Evolutionary conservation across 2,113 vertebrate genomes (phyloP).

Genomic region (Origma solitaria): DNA sequence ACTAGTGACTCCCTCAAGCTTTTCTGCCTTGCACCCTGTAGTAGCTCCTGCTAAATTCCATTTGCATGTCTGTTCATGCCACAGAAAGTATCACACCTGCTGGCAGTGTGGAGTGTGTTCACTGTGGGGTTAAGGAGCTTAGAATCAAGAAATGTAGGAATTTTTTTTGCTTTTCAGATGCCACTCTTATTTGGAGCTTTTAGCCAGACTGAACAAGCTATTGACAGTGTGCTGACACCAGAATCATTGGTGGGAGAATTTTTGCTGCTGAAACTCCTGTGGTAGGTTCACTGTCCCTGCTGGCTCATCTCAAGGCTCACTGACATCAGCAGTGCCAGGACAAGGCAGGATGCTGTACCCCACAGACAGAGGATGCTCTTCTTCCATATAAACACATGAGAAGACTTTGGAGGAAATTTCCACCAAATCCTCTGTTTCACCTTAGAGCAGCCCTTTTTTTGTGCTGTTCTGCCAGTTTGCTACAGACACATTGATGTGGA

Average conservation of each 20-base stretch:
- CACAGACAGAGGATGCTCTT: neutral
- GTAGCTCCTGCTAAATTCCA: neutral
- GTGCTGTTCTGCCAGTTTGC: neutral
- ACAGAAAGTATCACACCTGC: neutral
- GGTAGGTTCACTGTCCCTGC: neutral
- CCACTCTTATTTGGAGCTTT: neutral
- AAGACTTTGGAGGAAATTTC: neutral
- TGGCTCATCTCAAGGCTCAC: neutral
- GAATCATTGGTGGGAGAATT: neutral
- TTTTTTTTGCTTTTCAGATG: neutral
- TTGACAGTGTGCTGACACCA: neutral
- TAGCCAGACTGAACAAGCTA: neutral
- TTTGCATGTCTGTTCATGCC: neutral
- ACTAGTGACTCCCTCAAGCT: neutral
- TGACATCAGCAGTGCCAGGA: neutral
- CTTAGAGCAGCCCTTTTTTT: neutral
- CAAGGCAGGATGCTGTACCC: neutral
- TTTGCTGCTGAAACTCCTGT: neutral
- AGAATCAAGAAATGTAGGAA: rapidly evolving
- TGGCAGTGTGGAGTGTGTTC: neutral
- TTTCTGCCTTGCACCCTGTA: neutral
- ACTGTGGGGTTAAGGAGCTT: rapidly evolving
- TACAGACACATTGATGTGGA: neutral
- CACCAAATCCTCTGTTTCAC: neutral
- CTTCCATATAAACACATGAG: neutral